Percentiles rank a stretch among this genome's conserved stretches.
Evolutionary conservation across 2,888 invertebrate genomes (phyloP).

Genomic region (Liposcelis brunnea): DNA sequence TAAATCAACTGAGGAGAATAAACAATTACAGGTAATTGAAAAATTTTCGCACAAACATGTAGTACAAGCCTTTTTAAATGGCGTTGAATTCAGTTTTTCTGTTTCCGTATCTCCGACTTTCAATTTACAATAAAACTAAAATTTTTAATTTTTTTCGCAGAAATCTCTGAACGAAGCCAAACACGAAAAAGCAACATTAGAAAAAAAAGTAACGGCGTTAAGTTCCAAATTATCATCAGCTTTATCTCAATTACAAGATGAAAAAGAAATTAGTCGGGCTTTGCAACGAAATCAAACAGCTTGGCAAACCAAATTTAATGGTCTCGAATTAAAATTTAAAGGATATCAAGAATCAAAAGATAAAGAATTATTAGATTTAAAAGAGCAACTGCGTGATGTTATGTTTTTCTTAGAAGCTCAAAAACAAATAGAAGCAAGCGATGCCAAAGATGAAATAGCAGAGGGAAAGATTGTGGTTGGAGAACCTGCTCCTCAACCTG

Average conservation of each 20-base stretch:
- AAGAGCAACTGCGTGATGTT: constrained; percentile 86
- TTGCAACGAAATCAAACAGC: constrained; percentile 54
- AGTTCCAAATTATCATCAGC: constrained; percentile 44
- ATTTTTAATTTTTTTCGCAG: too few relatives aligned
- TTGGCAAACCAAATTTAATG: constrained; percentile 46
- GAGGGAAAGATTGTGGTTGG: constrained; percentile 42
- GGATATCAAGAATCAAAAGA: constrained; percentile 25
- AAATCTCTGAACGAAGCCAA: neutral
- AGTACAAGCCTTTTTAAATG: too few relatives aligned
- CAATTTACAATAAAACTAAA: too few relatives aligned
- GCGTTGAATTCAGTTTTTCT: too few relatives aligned
- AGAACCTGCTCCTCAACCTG: constrained; percentile 17
- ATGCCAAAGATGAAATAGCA: constrained; percentile 37
- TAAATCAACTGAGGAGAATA: constrained; percentile 32
- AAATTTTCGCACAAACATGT: constrained; percentile 14
- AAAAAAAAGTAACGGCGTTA: constrained; percentile 50
- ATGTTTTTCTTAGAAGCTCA: constrained; percentile 95
- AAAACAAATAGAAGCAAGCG: constrained; percentile 38
- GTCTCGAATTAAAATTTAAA: constrained; percentile 32
- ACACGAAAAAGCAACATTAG: constrained; percentile 44
- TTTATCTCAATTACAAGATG: constrained; percentile 58
- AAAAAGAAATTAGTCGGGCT: constrained; percentile 66
- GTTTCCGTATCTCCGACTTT: too few relatives aligned
- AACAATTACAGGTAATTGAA: constrained; percentile 22
- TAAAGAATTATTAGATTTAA: constrained; percentile 58